Base-by-base conservation (phyloP, 1,140 invertebrate species). In the Trachelipus rathkii region DNA sequence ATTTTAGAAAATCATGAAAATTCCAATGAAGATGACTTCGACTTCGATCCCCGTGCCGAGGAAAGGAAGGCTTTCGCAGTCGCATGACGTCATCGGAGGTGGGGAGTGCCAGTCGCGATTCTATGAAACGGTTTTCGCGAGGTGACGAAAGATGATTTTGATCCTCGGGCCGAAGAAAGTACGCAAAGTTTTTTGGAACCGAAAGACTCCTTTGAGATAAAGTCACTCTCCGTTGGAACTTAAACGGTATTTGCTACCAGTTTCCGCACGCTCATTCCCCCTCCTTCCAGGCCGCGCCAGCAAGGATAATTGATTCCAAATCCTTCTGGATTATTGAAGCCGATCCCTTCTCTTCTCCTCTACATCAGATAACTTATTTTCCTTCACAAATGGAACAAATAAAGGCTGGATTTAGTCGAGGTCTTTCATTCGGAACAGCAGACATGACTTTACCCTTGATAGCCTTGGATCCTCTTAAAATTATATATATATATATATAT, bases 61-160 rank as follows among this genome's bases (percentile, higher is more conserved):
- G 79, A 81, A 45, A n/a, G 68, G 23, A 70, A 23, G 19, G 23
- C 67, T 11, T n/a, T 46, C 66, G 3, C 19, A 53, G 1, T 15
- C 72, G 45, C 72, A 44, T 44, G 43, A 43, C 33, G 71, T 44
- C 33, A 68, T 70, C 15, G 72, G 46, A 43, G 70, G 50, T 19
- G 68, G 74, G n/a, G n/a, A 71, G 50, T 4, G 44, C 74, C 33
- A 75, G 43, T 68, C 71, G 33, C 8, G 66, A 15, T 44, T 44
- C 43, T 10, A 33, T 33, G 33, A 53, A 69, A 79, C 92, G 94
- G 83, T 92, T 94, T 84, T 90, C 93, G 66, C 91, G 93, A 81
- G 89, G 88, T 74, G 90, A 89, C n/a, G n/a, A n/a, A n/a, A 85
- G 86, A 88, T 78, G 88, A 91, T 84, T 93, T 93, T 82, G 91